Evolutionary conservation across 1,140 invertebrate species (phyloP), one percentile per base, ranked within the genome.

Genomic region (Triops longicaudatus): DNA sequence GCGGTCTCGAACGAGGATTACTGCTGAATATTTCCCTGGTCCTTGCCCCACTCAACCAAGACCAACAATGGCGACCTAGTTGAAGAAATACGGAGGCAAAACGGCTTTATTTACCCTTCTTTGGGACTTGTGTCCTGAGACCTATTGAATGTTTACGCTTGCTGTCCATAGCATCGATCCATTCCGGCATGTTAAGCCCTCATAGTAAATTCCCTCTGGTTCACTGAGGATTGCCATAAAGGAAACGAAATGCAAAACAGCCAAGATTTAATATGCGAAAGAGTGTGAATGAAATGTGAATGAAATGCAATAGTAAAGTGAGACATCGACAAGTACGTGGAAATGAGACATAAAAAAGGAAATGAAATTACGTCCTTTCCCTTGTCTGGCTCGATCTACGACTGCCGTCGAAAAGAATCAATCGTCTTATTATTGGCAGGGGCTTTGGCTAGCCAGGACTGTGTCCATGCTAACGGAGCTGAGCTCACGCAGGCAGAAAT

Each of bases 401-500:
- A 63, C 22, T 17, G 14, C 50, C 22, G 6, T 63, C 50, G 22
- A n/a, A 3, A 17, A 17, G 14, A 63, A 63, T 63, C 50, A 63
- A 63, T 63, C 50, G 50, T 17, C 14, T 63, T 44, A 44, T 63
- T 63, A 63, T 63, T 63, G 50, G 50, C 10, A n/a, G 50, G 14
- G 50, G 50, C 50, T n/a, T n/a, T 22, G 22, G 50, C 50, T 63
- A 9, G 17, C 50, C n/a, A 63, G 50, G 50, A 22, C 14, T 17
- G 50, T n/a, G 17, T 12, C 50, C 50, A 17, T 22, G 50, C 50
- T 63, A 63, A 2, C 50, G 14, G 50, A 63, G 14, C 50, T 63
- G 50, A 63, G 50, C 50, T 17, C 50, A 63, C 50, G 17, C 50
- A 63, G 50, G 50, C 50, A 63, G 50, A 63, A 63, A 63, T 63